These are phyloP conservation scores for Dendrophyllia cribrosa DNA, from an alignment of 64 coral and sea anemone species.

Conservation along the genomic window DNA sequence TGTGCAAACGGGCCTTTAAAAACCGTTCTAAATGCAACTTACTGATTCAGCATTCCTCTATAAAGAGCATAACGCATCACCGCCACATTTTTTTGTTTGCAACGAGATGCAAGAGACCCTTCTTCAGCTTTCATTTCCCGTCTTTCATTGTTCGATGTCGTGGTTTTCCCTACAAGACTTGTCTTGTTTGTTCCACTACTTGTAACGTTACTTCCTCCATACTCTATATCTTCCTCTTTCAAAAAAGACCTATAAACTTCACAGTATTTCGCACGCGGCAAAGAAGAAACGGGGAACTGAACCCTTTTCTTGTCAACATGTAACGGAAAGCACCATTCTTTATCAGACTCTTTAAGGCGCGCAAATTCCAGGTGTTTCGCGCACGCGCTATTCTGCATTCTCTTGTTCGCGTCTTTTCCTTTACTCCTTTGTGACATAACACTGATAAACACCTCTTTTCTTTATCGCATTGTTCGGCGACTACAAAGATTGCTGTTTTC, in stretches of 20 bases:
- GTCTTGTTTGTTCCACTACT: neutral
- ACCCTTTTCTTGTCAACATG: neutral
- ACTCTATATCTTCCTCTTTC: neutral
- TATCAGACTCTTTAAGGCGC: neutral
- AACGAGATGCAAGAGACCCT: neutral
- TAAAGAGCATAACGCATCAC: neutral
- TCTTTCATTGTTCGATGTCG: too few species aligned
- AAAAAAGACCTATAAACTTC: neutral
- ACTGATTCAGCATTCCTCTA: conserved; percentile 13
- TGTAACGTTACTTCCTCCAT: neutral
- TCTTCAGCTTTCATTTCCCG: neutral
- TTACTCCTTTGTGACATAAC: neutral
- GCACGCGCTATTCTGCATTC: neutral
- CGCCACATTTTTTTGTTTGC: neutral
- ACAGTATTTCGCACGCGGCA: neutral
- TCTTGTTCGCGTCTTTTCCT: neutral
- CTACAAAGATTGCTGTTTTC: neutral
- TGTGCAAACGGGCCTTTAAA: too few species aligned
- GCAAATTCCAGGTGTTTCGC: neutral
- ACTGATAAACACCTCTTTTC: neutral
- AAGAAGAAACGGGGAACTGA: too few species aligned
- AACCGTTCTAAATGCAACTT: neutral
- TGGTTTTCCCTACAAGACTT: neutral
- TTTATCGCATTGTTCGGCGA: neutral
- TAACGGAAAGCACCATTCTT: neutral